Conservation (phyloP, 2,113 vertebrate genomes). For the Pica pica region DNA sequence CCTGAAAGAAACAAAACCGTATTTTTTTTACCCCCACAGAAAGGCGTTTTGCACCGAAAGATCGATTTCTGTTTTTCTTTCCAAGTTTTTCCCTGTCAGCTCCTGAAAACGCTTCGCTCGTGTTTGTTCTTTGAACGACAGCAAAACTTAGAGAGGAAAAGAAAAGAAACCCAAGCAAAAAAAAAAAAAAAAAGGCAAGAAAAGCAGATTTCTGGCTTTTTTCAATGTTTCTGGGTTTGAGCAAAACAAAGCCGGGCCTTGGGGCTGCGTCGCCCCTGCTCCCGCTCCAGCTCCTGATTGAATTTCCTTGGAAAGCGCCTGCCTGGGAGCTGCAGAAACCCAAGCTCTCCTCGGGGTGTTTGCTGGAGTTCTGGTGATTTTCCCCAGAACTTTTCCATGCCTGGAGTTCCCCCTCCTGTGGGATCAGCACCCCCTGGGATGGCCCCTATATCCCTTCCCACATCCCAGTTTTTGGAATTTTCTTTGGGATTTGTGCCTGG, state of each 20-base stretch:
- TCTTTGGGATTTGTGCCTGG: not conserved
- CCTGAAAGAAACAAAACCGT: not conserved
- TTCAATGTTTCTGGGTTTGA: not conserved
- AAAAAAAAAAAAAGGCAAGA: not conserved
- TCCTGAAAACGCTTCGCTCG: not conserved
- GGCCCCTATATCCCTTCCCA: not conserved
- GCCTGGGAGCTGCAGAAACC: conserved; percentile 6
- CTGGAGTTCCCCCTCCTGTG: not conserved
- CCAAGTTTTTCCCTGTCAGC: not conserved
- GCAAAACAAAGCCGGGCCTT: not conserved
- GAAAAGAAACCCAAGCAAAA: not conserved
- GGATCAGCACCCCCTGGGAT: not conserved
- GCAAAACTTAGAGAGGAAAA: not conserved
- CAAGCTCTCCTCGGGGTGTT: not conserved
- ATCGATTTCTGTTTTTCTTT: not conserved
- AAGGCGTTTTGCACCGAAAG: not conserved
- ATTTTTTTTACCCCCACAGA: not conserved
- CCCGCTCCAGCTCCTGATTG: conserved; percentile 22
- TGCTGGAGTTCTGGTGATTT: not conserved
- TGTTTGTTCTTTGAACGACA: not conserved
- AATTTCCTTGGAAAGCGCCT: conserved; percentile 56
- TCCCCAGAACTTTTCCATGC: not conserved
- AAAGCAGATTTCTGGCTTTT: not conserved
- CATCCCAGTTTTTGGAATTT: rapidly evolving
- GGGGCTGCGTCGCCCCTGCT: not conserved